These are phyloP conservation scores for Labrus mixtus DNA, from an alignment of 2,113 vertebrate species.

Conservation along the genomic window DNA sequence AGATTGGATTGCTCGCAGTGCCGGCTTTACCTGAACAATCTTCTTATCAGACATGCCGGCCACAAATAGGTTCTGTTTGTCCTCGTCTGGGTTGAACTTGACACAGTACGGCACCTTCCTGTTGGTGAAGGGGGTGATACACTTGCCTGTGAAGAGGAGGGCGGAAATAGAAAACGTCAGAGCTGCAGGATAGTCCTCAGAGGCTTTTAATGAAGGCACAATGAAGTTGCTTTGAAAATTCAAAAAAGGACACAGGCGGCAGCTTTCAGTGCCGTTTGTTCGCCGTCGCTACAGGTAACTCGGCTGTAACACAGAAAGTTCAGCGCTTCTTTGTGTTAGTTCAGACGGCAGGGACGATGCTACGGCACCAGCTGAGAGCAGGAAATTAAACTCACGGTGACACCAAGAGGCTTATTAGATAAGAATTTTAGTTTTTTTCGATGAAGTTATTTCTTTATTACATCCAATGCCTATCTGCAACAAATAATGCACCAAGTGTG, in stretches of 20 bases:
- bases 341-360: conserved; percentile 13
- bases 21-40: conserved; percentile 92
- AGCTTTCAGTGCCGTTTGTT: conserved; percentile 22
- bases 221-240: conserved; percentile 20
- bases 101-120: conserved; percentile 98
- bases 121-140: conserved; percentile 96
- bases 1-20: neutral
- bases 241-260: neutral
- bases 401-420: conserved; percentile 6
- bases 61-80: conserved; percentile 97
- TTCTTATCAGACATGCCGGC: conserved; percentile 99
- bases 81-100: conserved; percentile 98
- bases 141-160: conserved; percentile 87
- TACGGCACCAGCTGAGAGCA: neutral
- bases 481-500: neutral
- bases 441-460: neutral
- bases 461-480: neutral
- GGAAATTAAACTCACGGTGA: conserved; percentile 18
- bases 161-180: conserved; percentile 48
- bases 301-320: conserved; percentile 4
- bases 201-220: conserved; percentile 27
- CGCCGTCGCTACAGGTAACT: conserved; percentile 17
- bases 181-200: conserved; percentile 48
- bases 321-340: conserved; percentile 9
- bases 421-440: neutral